Percentiles rank a stretch among this genome's conserved stretches.
Evolutionary conservation across 2,888 invertebrate species (phyloP).

Genomic region (Minunthozetes semirufus): DNA sequence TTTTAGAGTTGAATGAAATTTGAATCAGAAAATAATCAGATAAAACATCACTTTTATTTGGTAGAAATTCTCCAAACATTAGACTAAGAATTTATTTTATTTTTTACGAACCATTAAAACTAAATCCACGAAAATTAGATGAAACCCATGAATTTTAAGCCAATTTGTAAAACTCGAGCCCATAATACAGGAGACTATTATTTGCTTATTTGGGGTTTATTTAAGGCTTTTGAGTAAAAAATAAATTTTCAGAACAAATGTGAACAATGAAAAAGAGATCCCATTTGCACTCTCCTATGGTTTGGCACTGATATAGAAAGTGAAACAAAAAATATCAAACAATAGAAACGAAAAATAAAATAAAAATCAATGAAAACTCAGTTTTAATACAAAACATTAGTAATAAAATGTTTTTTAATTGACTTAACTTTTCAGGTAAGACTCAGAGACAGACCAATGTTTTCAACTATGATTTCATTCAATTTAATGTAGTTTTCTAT

Average conservation of each 20-base stretch:
- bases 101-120: too few relatives aligned
- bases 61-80: too few relatives aligned
- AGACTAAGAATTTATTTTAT: too few relatives aligned
- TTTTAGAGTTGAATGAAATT: too few relatives aligned
- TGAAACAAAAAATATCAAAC: too few relatives aligned
- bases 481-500: not conserved
- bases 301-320: not conserved
- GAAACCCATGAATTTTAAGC: too few relatives aligned
- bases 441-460: not conserved
- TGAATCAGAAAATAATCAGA: too few relatives aligned
- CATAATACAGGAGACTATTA: not conserved
- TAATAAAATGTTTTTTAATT: constrained; percentile 2
- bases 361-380: not conserved
- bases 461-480: not conserved
- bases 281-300: not conserved
- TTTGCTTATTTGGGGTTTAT: not conserved
- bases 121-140: too few relatives aligned
- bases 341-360: too few relatives aligned
- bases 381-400: not conserved
- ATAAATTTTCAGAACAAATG: not conserved
- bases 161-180: not conserved
- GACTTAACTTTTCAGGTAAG: not conserved
- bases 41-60: too few relatives aligned
- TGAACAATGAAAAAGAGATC: not conserved
- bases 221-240: not conserved